Percentiles rank a stretch among this genome's conserved stretches.
Conservation (phyloP, 2,797 vertebrate genomes). For the Esox masquinongy region DNA sequence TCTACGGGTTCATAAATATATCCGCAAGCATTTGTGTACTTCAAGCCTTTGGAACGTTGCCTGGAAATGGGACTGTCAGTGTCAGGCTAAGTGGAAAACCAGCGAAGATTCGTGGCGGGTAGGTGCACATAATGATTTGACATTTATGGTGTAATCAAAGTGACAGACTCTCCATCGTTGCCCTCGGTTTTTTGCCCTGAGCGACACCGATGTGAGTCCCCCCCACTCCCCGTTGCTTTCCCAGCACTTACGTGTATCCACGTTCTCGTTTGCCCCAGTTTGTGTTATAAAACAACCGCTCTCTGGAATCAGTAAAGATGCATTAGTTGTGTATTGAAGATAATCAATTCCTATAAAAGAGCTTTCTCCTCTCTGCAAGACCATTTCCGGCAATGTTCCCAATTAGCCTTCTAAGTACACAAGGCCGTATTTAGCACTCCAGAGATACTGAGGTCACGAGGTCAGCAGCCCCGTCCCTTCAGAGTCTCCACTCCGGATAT, state of each 20-base stretch:
- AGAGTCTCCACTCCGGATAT: too few relatives aligned
- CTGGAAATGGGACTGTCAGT: not conserved
- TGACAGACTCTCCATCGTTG: not conserved
- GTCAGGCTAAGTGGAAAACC: not conserved
- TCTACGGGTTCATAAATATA: not conserved
- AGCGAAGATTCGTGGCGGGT: not conserved
- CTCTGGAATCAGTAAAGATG: conserved; percentile 45
- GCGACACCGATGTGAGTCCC: conserved; percentile 28
- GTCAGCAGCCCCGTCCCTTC: too few relatives aligned
- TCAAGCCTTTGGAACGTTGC: not conserved
- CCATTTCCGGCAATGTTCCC: conserved; percentile 72
- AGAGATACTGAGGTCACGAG: conserved; percentile 20
- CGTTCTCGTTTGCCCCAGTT: conserved; percentile 41
- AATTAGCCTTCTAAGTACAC: conserved; percentile 61
- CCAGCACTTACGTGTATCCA: conserved; percentile 43
- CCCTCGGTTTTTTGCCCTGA: not conserved
- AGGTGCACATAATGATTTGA: not conserved
- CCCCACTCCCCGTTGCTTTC: conserved; percentile 41
- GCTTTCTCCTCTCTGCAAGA: conserved; percentile 30
- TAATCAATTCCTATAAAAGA: conserved; percentile 59
- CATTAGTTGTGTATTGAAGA: conserved; percentile 43
- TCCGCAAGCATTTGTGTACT: not conserved
- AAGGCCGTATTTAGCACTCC: conserved; percentile 27
- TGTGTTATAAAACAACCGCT: conserved; percentile 36
- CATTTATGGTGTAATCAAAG: not conserved